These are phyloP conservation scores for Pogonomyrmex barbatus DNA, from an alignment of 1,140 invertebrate genomes.

Conservation along the genomic window DNA sequence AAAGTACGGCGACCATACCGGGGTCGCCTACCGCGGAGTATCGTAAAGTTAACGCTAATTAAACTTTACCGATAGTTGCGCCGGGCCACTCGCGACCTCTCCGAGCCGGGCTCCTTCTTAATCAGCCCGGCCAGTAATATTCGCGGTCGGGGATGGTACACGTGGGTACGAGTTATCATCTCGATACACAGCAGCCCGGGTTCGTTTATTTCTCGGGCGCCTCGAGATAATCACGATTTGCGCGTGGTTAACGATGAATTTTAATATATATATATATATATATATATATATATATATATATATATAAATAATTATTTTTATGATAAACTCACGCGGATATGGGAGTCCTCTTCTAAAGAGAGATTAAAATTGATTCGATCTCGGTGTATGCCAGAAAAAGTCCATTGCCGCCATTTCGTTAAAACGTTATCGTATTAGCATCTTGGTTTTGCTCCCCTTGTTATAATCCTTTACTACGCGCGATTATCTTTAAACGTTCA, in stretches of 20 bases:
- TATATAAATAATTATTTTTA: neutral
- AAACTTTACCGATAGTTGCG: conserved; percentile 64
- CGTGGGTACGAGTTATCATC: conserved; percentile 62
- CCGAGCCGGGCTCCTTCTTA: conserved; percentile 49
- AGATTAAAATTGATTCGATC: conserved; percentile 35
- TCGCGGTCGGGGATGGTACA: conserved; percentile 53
- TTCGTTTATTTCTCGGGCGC: conserved; percentile 49
- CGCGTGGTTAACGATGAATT: conserved; percentile 55
- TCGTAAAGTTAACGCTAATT: conserved; percentile 68
- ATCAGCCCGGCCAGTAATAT: conserved; percentile 48
- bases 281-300: too few species aligned
- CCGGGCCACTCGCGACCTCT: conserved; percentile 48
- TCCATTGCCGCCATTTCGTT: neutral
- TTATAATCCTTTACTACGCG: neutral
- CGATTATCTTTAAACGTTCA: neutral
- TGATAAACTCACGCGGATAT: conserved; percentile 37
- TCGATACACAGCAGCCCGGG: conserved; percentile 46
- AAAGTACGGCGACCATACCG: neutral
- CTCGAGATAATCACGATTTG: conserved; percentile 54
- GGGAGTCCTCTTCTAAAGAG: neutral
- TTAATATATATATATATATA: neutral
- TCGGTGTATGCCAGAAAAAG: neutral
- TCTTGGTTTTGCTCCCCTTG: neutral
- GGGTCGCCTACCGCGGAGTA: conserved; percentile 42
- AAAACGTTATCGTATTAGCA: neutral